Conservation (phyloP, 2,113 vertebrate species). For the Desmodus rotundus region DNA sequence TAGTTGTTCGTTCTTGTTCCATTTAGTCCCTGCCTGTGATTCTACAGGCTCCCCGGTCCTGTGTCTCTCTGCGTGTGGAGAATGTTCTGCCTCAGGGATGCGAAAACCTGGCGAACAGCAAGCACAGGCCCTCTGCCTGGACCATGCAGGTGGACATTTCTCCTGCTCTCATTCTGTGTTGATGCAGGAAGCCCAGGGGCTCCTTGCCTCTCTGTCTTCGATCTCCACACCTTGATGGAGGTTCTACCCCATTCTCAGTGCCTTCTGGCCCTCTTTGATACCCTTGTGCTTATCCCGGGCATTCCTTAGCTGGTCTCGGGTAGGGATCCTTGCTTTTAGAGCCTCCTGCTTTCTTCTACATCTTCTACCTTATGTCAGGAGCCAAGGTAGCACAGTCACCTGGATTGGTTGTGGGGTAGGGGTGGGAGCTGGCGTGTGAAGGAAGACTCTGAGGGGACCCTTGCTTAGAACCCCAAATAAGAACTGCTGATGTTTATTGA, state of each 20-base stretch:
- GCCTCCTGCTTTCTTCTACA: neutral
- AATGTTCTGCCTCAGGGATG: neutral
- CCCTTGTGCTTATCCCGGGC: neutral
- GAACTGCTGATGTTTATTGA: neutral
- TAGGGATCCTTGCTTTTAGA: neutral
- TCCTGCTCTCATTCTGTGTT: rapidly evolving
- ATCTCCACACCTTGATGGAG: neutral
- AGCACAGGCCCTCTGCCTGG: neutral
- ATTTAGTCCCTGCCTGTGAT: neutral
- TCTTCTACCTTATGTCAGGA: neutral
- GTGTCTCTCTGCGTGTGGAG: rapidly evolving
- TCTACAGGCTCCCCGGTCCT: neutral
- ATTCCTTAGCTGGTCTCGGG: neutral
- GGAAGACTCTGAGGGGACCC: neutral
- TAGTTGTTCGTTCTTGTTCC: neutral
- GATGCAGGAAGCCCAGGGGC: neutral
- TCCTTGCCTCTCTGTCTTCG: neutral
- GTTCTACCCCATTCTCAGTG: neutral
- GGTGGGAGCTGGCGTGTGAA: neutral
- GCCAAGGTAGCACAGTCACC: neutral
- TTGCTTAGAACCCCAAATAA: neutral
- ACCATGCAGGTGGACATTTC: neutral
- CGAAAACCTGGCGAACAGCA: no score
- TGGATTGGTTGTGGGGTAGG: neutral
- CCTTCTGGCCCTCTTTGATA: neutral